A percentile compares a stretch with the other conserved stretches of the same genome.
These are phyloP conservation scores for Sebastes nivosus DNA, from an alignment of 2,797 vertebrate species.

Conservation along the genomic window DNA sequence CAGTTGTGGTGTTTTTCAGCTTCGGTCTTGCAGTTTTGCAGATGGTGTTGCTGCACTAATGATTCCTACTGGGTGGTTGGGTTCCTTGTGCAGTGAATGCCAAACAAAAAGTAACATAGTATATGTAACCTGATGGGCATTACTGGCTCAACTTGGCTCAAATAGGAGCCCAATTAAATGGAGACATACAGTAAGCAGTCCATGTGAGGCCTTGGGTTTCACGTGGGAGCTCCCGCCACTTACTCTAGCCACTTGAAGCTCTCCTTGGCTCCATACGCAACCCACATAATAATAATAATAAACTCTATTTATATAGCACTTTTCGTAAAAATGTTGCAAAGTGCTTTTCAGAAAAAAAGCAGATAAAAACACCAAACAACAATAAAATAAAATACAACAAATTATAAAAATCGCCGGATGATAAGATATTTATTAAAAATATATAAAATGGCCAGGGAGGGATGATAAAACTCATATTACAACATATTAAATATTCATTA, in stretches of 20 bases:
- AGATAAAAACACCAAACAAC: neutral
- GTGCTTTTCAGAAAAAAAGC: neutral
- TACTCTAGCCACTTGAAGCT: neutral
- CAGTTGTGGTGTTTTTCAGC: slow-evolving; percentile 29
- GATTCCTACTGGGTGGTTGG: slow-evolving; percentile 43
- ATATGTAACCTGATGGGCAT: slow-evolving; percentile 24
- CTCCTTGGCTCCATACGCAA: neutral
- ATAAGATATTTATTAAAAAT: neutral
- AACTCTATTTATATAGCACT: neutral
- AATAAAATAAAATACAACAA: neutral
- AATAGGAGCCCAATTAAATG: slow-evolving; percentile 40
- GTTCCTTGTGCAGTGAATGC: slow-evolving; percentile 33
- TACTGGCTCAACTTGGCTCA: slow-evolving; percentile 16
- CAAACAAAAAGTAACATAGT: slow-evolving; percentile 36
- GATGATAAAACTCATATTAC: neutral
- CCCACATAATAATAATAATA: neutral
- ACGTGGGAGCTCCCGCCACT: neutral
- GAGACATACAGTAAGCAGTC: neutral
- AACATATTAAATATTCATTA: neutral
- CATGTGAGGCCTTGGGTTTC: neutral
- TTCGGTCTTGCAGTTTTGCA: slow-evolving; percentile 32
- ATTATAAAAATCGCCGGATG: neutral
- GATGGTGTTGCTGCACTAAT: slow-evolving; percentile 52
- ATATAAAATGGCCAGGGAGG: neutral
- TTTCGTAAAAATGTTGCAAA: neutral